Conservation (phyloP, 2,797 vertebrate species). For the Sebastes minor region DNA sequence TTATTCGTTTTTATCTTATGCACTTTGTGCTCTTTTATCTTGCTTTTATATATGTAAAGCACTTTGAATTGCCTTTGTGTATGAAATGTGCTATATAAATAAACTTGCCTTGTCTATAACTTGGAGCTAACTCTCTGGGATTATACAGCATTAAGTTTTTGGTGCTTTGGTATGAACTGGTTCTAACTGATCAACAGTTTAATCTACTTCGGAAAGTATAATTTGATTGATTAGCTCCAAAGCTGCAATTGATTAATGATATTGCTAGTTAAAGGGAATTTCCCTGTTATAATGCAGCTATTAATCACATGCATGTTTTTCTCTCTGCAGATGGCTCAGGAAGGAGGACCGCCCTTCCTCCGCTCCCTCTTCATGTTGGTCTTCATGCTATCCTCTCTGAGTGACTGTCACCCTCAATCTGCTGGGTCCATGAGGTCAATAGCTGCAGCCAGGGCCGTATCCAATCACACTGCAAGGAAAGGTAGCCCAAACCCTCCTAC, state of each 20-base stretch:
- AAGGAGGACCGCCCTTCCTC: neutral
- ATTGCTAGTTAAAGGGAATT: neutral
- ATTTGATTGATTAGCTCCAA: neutral
- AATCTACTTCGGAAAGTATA: neutral
- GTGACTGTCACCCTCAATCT: conserved; percentile 28
- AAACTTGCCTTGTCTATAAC: neutral
- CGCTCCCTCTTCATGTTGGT: conserved; percentile 17
- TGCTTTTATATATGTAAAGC: no score
- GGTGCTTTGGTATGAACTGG: neutral
- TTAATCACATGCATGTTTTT: neutral
- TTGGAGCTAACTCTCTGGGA: neutral
- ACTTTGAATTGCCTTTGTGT: no score
- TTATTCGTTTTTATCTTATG: no score
- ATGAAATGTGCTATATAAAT: neutral
- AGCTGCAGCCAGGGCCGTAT: neutral
- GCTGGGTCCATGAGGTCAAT: neutral
- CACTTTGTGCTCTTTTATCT: no score
- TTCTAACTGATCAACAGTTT: neutral
- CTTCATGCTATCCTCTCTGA: neutral
- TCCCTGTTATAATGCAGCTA: neutral
- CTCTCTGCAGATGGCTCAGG: conserved; percentile 52
- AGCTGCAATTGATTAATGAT: neutral
- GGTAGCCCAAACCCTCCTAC: conserved; percentile 25
- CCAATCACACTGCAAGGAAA: conserved; percentile 22
- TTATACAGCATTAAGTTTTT: neutral